Conservation (phyloP, 2,797 vertebrate genomes). For the Denticeps clupeoides region DNA sequence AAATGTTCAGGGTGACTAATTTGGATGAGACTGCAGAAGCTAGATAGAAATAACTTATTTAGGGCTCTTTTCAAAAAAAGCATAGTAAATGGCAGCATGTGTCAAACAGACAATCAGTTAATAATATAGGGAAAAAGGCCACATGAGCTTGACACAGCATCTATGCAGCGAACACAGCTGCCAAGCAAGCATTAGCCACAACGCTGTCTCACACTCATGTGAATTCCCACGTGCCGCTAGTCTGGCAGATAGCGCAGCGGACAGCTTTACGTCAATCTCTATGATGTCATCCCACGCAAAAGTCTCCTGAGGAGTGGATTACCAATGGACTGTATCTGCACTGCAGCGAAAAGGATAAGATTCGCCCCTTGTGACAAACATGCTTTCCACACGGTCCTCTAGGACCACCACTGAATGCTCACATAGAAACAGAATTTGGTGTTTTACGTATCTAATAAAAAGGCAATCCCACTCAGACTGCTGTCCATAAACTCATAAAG, state of each 20-base stretch:
- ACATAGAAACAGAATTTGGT: no score
- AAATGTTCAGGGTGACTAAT: no score
- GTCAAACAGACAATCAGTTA: no score
- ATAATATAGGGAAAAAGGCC: no score
- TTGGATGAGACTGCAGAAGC: neutral
- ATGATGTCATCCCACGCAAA: slow-evolving; percentile 47
- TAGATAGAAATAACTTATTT: neutral
- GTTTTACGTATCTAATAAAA: no score
- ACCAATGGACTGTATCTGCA: slow-evolving; percentile 27
- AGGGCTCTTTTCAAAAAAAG: neutral
- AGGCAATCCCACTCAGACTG: no score
- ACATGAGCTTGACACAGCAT: no score
- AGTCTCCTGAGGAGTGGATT: slow-evolving; percentile 42
- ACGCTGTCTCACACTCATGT: slow-evolving; percentile 31
- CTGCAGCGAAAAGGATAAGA: slow-evolving; percentile 10
- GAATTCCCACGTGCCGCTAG: slow-evolving; percentile 47
- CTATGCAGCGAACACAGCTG: no score
- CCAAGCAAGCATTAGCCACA: no score
- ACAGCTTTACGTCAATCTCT: slow-evolving; percentile 38
- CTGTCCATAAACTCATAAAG: no score
- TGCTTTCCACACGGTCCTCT: slow-evolving; percentile 17
- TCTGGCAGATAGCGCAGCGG: slow-evolving; percentile 27
- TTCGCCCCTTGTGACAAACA: slow-evolving; percentile 19
- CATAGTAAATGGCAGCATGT: no score
- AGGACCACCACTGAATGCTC: no score